These are phyloP conservation scores for Polyommatus iphigenia DNA, from an alignment of 2,888 invertebrate genomes.

Conservation along the genomic window DNA sequence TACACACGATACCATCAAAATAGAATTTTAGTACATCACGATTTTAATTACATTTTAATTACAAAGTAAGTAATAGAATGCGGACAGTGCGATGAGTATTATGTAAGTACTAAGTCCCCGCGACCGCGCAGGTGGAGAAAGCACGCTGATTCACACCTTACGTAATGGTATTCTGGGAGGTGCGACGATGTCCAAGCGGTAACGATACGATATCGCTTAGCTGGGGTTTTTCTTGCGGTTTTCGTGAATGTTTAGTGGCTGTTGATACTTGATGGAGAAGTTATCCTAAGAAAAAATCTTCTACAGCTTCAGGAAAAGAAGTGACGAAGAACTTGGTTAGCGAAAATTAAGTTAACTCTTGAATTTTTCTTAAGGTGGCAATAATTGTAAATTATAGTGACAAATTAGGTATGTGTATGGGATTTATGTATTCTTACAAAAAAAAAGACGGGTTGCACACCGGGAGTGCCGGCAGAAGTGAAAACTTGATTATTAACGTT, in stretches of 20 bases:
- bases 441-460: no score
- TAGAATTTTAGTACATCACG: neutral
- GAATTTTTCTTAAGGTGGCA: no score
- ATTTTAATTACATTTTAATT: conserved; percentile 1
- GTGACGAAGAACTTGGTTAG: neutral
- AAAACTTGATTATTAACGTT: no score
- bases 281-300: no score
- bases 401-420: no score
- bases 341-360: neutral
- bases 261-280: no score
- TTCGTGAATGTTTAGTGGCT: no score
- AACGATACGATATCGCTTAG: neutral
- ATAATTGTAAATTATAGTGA: no score
- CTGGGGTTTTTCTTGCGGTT: neutral
- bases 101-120: neutral
- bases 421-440: no score
- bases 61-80: neutral
- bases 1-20: neutral
- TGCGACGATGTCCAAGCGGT: neutral
- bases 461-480: no score
- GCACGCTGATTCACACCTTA: conserved; percentile 32
- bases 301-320: neutral
- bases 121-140: conserved; percentile 30
- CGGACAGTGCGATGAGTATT: conserved; percentile 3
- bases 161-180: conserved; percentile 26